Percentiles rank a stretch among this genome's conserved stretches.
These are phyloP conservation scores for Synanthedon tipuliformis DNA, from an alignment of 2,888 invertebrate genomes.

Conservation along the genomic window DNA sequence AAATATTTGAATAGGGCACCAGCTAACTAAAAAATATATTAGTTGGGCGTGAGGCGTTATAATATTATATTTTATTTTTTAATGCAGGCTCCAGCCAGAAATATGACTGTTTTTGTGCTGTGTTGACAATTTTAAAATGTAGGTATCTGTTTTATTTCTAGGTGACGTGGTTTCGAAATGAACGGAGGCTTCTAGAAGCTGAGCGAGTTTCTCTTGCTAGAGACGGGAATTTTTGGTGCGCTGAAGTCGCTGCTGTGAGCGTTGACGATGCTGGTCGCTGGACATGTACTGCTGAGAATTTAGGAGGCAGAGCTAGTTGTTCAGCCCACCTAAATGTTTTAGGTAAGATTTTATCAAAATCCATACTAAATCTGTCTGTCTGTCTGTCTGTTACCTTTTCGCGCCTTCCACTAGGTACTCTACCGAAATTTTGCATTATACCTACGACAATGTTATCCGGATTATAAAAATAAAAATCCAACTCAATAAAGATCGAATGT, in stretches of 20 bases:
- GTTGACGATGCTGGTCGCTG: slow-evolving; percentile 87
- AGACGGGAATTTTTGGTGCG: slow-evolving; percentile 88
- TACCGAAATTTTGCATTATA: too few species aligned
- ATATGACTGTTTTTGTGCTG: too few species aligned
- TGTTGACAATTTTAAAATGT: too few species aligned
- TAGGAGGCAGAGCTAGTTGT: slow-evolving; percentile 79
- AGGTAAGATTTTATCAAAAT: slow-evolving; percentile 47
- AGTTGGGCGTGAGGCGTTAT: too few species aligned
- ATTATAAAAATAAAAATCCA: too few species aligned
- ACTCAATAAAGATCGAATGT: too few species aligned
- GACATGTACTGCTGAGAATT: slow-evolving; percentile 86
- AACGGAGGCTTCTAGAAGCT: slow-evolving; percentile 78
- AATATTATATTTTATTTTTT: too few species aligned
- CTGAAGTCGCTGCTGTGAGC: slow-evolving; percentile 84
- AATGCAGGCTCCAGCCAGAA: too few species aligned
- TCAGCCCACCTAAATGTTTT: slow-evolving; percentile 83
- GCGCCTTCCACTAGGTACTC: not conserved
- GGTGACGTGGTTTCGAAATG: slow-evolving; percentile 91
- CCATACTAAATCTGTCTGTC: not conserved
- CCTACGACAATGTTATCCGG: too few species aligned
- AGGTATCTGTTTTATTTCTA: slow-evolving; percentile 25
- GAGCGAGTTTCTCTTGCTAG: slow-evolving; percentile 82
- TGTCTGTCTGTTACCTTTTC: too few species aligned
- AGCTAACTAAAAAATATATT: too few species aligned
- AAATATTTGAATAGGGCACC: too few species aligned